Evolutionary conservation across 2,888 invertebrate genomes (phyloP), one percentile per base, ranked within the genome.

Genomic region (Hartigia nigra): DNA sequence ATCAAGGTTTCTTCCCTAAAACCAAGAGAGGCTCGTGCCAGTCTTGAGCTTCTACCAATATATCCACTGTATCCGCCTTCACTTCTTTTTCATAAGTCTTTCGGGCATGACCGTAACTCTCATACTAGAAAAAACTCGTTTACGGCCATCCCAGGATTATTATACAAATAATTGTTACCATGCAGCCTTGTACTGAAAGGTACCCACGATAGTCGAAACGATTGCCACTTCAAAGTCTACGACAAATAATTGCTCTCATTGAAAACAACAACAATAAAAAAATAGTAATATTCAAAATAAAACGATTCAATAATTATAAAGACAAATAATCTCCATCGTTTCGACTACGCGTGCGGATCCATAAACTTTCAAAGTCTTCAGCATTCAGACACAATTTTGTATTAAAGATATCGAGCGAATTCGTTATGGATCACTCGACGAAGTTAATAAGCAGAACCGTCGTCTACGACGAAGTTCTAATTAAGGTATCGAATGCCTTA

Each of bases 1-100:
- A 89, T 82, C 76, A 90, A 81, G 55, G 87, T 89, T 85, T 91
- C 90, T 87, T 91, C 90, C 86, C 91, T 91, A 86, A 78, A 89
- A 83, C 70, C 82, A 81, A 82, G 79, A 80, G 78, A 85, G 78
- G 82, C 74, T 77, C 77, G 82, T 82, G 81, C 82, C 81, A 82
- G 75, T 84, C 80, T 83, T 81, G 77, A 77, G 76, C 76, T 76
- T 79, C 36, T 70, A 76, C 39, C 35, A 55, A 31, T 9, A 31
- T 23, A 31, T 72, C 23, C 69, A 75, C 37, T 70, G 35, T 76
- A 34, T 75, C 72, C 35, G 4, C 12, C 35, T 39, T 11, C 55
- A 55, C 23, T 55, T 78, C 35, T 74, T 55, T 39, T 37, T 55
- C 32, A 31, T 31, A n/a, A 34, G 31, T 34, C 34, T 80, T 77